A percentile compares a stretch with the other conserved stretches of the same genome.
These are phyloP conservation scores for Botia kubotai DNA, from an alignment of 2,797 vertebrate species.

Conservation along the genomic window DNA sequence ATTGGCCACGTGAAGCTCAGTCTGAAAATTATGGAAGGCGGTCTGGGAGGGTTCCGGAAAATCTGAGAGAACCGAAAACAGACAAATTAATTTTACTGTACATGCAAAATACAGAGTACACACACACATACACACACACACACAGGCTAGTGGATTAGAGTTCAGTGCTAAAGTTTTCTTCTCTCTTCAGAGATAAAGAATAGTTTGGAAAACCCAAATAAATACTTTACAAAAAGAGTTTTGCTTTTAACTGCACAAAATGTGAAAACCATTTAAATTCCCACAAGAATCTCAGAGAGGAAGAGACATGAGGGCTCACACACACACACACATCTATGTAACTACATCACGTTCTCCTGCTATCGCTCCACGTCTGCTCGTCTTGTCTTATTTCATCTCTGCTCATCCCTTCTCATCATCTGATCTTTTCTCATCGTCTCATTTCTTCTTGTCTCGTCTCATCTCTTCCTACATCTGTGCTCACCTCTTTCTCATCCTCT, in stretches of 20 bases:
- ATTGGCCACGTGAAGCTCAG: constrained; percentile 57
- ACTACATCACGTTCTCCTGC: not conserved
- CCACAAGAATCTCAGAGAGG: constrained; percentile 16
- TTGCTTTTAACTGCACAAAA: constrained; percentile 39
- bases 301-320: constrained; percentile 9
- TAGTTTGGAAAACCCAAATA: constrained; percentile 31
- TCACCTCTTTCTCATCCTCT: too few relatives aligned
- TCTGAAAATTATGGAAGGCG: constrained; percentile 53
- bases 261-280: constrained; percentile 37
- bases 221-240: constrained; percentile 45
- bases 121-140: not conserved
- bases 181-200: constrained; percentile 16
- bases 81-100: not conserved
- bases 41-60: constrained; percentile 36
- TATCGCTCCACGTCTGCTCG: too few relatives aligned
- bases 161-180: constrained; percentile 3
- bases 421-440: not conserved
- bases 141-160: not conserved
- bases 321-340: not conserved
- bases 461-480: not conserved
- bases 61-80: constrained; percentile 26
- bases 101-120: not conserved
- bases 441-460: not conserved
- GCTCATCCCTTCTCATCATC: not conserved
- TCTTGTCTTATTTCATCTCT: not conserved